Evolutionary conservation across 2,888 invertebrate genomes (phyloP).

Genomic region (Tanytarsus gracilentus): DNA sequence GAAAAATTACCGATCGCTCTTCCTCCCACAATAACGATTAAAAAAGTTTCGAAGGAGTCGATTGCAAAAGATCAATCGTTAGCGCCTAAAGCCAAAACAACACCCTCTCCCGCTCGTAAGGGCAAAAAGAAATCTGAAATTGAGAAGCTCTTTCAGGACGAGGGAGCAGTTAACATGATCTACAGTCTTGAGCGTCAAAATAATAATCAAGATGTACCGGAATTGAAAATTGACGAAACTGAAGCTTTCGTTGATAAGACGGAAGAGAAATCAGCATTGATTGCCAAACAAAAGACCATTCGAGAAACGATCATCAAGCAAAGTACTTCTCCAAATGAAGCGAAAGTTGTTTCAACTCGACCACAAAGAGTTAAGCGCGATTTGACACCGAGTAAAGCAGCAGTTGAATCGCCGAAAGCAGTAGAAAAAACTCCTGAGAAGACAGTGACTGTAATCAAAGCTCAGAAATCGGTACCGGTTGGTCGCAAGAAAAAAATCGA

Average conservation of each 20-base stretch:
- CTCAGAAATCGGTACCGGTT: constrained; percentile 30
- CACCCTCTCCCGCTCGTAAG: constrained; percentile 23
- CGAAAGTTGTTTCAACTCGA: constrained; percentile 38
- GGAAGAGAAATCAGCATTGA: constrained; percentile 47
- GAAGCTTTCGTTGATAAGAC: constrained; percentile 36
- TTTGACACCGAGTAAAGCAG: constrained; percentile 40
- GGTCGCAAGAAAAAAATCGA: constrained; percentile 35
- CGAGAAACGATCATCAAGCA: constrained; percentile 50
- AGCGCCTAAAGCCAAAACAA: constrained; percentile 31
- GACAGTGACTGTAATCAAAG: background rate
- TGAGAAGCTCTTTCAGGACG: constrained; percentile 69
- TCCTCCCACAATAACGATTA: constrained; percentile 23
- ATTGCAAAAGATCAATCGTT: constrained; percentile 33
- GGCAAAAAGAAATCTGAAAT: constrained; percentile 59
- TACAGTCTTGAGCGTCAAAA: constrained; percentile 57
- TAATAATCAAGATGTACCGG: constrained; percentile 36
- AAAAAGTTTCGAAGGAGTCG: constrained; percentile 30
- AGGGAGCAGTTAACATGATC: constrained; percentile 78
- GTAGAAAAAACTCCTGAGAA: constrained; percentile 30
- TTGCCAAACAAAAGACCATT: constrained; percentile 52
- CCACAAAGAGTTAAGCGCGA: constrained; percentile 34
- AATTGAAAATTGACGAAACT: constrained; percentile 33
- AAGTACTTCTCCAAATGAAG: constrained; percentile 44
- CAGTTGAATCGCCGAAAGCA: constrained; percentile 32
- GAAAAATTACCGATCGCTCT: constrained; percentile 14